A percentile compares a stretch with the other conserved stretches of the same genome.
These are phyloP conservation scores for Sphaeramia orbicularis DNA, from an alignment of 2,797 vertebrate genomes.

Conservation along the genomic window DNA sequence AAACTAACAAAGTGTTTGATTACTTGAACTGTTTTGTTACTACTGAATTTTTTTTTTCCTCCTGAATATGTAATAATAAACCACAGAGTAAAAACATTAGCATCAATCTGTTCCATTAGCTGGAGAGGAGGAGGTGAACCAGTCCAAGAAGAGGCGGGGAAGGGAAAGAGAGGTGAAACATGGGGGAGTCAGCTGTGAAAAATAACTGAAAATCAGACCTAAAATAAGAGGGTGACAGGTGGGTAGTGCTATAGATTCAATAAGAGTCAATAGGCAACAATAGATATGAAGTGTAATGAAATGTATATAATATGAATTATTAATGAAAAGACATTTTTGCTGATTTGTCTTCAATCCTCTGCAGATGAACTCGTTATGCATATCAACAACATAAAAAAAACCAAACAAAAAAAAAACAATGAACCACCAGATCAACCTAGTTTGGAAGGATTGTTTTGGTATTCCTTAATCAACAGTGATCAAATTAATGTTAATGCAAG, in stretches of 20 bases:
- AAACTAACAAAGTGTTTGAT: too few relatives aligned
- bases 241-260: conserved; percentile 25
- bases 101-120: conserved; percentile 29
- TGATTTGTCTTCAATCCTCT: not conserved
- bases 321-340: conserved; percentile 5
- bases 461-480: too few relatives aligned
- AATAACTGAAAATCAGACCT: conserved; percentile 25
- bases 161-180: conserved; percentile 52
- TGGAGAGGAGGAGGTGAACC: conserved; percentile 40
- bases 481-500: too few relatives aligned
- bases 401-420: too few relatives aligned
- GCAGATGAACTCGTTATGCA: too few relatives aligned
- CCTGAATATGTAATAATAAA: conserved; percentile 1
- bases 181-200: conserved; percentile 55
- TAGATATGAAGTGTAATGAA: not conserved
- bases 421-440: too few relatives aligned
- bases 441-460: too few relatives aligned
- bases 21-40: not conserved
- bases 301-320: not conserved
- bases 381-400: too few relatives aligned
- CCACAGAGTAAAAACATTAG: conserved; percentile 24
- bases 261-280: not conserved
- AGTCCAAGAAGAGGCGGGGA: conserved; percentile 28
- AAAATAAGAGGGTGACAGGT: conserved; percentile 35
- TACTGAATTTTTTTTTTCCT: not conserved